Evolutionary conservation across 1,140 invertebrate genomes (phyloP), one percentile per base, ranked within the genome.

Genomic region (Solen grandis): DNA sequence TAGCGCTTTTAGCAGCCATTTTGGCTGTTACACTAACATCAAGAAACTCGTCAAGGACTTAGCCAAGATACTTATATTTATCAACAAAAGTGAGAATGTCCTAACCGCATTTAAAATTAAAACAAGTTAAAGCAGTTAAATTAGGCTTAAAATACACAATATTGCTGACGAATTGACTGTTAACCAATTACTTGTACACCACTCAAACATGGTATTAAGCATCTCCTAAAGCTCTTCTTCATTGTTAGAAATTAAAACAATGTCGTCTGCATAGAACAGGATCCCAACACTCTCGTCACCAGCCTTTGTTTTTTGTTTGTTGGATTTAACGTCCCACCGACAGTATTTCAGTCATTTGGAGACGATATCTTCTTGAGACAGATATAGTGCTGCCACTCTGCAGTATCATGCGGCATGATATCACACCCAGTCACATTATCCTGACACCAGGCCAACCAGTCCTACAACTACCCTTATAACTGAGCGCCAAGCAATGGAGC

Each of bases 181-280:
- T 46, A 80, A 60, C 38, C 29, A 4, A 35, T 65, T 66, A 13
- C 16, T 33, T 35, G 14, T 19, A 29, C 65, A 69, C 76, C 76
- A 79, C n/a, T 79, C 46, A 50, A 22, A 19, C n/a, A 79, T 33
- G 2, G 19, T 25, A 59, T 69, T 63, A 5, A 79, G 25, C 27
- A 81, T 4, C 33, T n/a, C 22, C 55, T 73, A 69, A 5, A 81
- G 46, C 25, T 73, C 60, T 33, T 46, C 16, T 52, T 38, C 68
- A 74, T 62, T 63, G 46, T 72, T 19, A n/a, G 68, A 46, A 52
- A 81, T n/a, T 16, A 81, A 31, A 5, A 81, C 78, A 81, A 73
- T 73, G 55, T 74, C 69, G 41, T 81, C 79, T 36, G 70, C 72
- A 62, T 81, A 81, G 14, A 81, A 31, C 13, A 75, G 16, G 29